Percentiles rank a stretch among this genome's conserved stretches.
These are phyloP conservation scores for Chrysotoxum bicinctum DNA, from an alignment of 2,888 invertebrate species.

Conservation along the genomic window DNA sequence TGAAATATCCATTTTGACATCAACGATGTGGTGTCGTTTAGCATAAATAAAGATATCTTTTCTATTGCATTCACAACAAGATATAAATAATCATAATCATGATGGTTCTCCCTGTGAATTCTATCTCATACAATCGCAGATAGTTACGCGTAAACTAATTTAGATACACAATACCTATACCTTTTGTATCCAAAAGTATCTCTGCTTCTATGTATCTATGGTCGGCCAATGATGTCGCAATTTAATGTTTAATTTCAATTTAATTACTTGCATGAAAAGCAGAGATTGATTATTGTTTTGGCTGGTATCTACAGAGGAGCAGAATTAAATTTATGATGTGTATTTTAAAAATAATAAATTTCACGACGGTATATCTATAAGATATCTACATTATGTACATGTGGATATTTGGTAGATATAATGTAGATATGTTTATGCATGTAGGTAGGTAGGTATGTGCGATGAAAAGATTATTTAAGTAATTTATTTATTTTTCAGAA, in stretches of 20 bases:
- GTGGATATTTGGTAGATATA: neutral
- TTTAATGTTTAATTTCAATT: conserved; percentile 76
- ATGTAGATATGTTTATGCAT: neutral
- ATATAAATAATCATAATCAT: conserved; percentile 57
- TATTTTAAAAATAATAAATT: conserved; percentile 73
- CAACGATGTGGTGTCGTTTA: conserved; percentile 19
- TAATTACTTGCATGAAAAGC: conserved; percentile 75
- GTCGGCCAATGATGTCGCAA: conserved; percentile 73
- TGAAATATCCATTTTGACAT: conserved; percentile 64
- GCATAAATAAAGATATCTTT: conserved; percentile 22
- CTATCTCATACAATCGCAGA: conserved; percentile 49
- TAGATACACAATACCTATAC: conserved; percentile 30
- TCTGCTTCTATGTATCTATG: neutral
- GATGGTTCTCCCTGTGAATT: conserved; percentile 34
- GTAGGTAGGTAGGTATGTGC: conserved; percentile 3
- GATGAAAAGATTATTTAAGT: conserved; percentile 40
- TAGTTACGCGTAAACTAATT: conserved; percentile 39
- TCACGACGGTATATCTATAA: conserved; percentile 12
- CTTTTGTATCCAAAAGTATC: neutral
- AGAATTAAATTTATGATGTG: conserved; percentile 67
- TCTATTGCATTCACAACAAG: conserved; percentile 34
- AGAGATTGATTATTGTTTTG: conserved; percentile 70
- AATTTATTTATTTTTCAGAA: conserved; percentile 58
- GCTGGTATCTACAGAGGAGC: conserved; percentile 17
- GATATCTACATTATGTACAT: neutral